phyloP scores from a whole-genome alignment of 2,113 vertebrate species.

The Carassius carassius region DNA sequence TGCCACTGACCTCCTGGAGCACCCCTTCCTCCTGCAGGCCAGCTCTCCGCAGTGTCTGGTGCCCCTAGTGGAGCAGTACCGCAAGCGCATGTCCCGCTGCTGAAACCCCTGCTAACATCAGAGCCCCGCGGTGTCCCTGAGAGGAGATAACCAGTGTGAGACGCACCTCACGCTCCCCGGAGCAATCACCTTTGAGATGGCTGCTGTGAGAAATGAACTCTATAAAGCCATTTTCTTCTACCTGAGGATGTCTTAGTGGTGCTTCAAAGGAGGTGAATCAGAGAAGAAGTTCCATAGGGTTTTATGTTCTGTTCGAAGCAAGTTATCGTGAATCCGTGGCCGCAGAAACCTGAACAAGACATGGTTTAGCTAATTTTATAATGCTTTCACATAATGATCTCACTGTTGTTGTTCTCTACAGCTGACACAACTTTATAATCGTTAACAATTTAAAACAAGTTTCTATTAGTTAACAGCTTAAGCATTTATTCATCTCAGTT shows the following conservation, averaged over 20 bases:
- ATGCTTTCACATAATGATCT: neutral
- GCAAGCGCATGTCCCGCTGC: conserved; percentile 85
- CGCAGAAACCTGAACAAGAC: neutral
- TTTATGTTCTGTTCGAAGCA: neutral
- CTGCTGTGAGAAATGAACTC: neutral
- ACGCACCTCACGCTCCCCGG: neutral
- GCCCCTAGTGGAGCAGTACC: conserved; percentile 93
- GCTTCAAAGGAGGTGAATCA: conserved; percentile 13
- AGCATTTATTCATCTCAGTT: neutral
- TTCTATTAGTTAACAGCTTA: neutral
- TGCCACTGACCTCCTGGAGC: conserved; percentile 91
- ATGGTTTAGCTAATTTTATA: too few relatives aligned
- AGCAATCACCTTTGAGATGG: neutral
- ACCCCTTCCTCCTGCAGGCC: conserved; percentile 95
- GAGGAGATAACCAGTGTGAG: neutral
- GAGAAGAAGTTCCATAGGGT: neutral
- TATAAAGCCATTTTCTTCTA: neutral
- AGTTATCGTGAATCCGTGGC: neutral
- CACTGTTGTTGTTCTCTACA: neutral
- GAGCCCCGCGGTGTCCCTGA: neutral
- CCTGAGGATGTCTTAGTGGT: neutral
- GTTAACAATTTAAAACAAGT: neutral
- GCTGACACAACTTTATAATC: neutral
- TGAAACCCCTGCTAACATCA: conserved; percentile 57
- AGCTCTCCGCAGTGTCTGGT: conserved; percentile 95